phyloP scores from a whole-genome alignment of 1,140 invertebrate genomes.

The Drosophila eugracilis region DNA sequence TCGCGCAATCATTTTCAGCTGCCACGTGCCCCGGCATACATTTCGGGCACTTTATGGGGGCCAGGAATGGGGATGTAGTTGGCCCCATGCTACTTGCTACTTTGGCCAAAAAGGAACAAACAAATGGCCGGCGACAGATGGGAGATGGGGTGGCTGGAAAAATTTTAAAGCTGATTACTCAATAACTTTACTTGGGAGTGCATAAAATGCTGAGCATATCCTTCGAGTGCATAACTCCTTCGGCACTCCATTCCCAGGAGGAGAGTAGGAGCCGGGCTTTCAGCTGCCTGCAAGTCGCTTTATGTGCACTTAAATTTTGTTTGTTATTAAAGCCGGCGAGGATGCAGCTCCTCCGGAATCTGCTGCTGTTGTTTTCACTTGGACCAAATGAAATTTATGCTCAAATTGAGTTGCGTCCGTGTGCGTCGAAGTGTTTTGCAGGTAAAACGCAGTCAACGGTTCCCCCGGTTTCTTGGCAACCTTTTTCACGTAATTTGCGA shows the following conservation, averaged over 20 bases:
- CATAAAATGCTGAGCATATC: slow-evolving; percentile 75
- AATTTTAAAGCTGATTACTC: slow-evolving; percentile 82
- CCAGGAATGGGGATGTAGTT: neutral
- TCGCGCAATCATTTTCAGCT: slow-evolving; percentile 84
- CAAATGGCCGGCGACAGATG: slow-evolving; percentile 45
- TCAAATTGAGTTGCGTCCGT: slow-evolving; percentile 75
- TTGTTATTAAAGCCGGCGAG: slow-evolving; percentile 72
- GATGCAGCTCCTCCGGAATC: slow-evolving; percentile 9
- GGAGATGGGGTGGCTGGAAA: slow-evolving; percentile 29
- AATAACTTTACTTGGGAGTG: slow-evolving; percentile 77
- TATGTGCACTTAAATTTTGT: slow-evolving; percentile 80
- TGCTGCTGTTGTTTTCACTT: slow-evolving; percentile 56
- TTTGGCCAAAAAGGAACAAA: slow-evolving; percentile 61
- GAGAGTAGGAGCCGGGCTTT: slow-evolving; percentile 22
- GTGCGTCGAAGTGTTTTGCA: slow-evolving; percentile 59
- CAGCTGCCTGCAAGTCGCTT: slow-evolving; percentile 63
- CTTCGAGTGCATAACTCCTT: slow-evolving; percentile 73
- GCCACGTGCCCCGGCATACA: slow-evolving; percentile 78
- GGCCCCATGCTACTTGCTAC: slow-evolving; percentile 23
- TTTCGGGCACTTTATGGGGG: slow-evolving; percentile 77
- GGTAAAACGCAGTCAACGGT: slow-evolving; percentile 28
- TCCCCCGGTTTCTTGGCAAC: slow-evolving; percentile 6
- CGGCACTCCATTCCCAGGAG: slow-evolving; percentile 4
- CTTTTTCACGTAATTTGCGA: slow-evolving; percentile 60
- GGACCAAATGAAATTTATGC: slow-evolving; percentile 71